These are phyloP conservation scores for Bibio marci DNA, from an alignment of 2,888 invertebrate genomes.

Conservation along the genomic window DNA sequence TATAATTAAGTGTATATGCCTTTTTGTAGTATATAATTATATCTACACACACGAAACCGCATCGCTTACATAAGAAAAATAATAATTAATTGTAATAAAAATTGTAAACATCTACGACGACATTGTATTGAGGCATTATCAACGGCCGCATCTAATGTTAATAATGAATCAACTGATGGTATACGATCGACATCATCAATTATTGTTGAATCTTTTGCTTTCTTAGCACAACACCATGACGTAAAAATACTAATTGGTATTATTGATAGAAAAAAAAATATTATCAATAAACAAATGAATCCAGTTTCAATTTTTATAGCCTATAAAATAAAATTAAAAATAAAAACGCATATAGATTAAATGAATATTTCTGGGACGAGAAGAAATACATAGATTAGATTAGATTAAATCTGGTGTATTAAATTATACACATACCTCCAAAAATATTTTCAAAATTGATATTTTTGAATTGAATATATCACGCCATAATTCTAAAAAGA, in stretches of 20 bases:
- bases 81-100: conserved; percentile 7
- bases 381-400: too few relatives aligned
- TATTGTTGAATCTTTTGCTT: conserved; percentile 23
- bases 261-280: conserved; percentile 44
- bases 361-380: too few relatives aligned
- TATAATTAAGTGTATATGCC: too few relatives aligned
- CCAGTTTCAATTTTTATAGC: conserved; percentile 53
- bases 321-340: conserved; percentile 25
- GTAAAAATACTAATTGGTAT: conserved; percentile 45
- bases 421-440: conserved; percentile 6
- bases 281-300: conserved; percentile 43
- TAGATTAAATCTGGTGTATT: too few relatives aligned
- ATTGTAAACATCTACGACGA: conserved; percentile 6
- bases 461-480: conserved; percentile 25
- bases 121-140: conserved; percentile 15
- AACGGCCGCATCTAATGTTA: conserved; percentile 22
- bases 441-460: conserved; percentile 6
- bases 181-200: conserved; percentile 25
- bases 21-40: too few relatives aligned
- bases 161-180: conserved; percentile 17
- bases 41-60: neutral
- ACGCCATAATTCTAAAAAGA: conserved; percentile 17
- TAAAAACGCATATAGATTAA: too few relatives aligned
- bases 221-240: conserved; percentile 27
- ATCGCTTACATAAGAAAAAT: conserved; percentile 7